phyloP scores from a whole-genome alignment of 2,888 invertebrate genomes.

The Dicycla oo region DNA sequence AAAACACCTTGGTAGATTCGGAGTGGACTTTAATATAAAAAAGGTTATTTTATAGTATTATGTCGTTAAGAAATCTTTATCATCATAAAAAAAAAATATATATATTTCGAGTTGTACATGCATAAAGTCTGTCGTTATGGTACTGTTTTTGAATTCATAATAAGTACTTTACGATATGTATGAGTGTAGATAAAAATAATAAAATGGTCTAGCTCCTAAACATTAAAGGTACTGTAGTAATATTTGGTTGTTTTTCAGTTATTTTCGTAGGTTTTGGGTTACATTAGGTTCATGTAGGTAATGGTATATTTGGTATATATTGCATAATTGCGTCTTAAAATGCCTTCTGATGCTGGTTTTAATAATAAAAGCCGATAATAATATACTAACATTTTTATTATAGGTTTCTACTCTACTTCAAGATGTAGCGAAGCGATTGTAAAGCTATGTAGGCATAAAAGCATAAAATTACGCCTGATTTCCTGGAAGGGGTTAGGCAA shows the following conservation, averaged over 20 bases:
- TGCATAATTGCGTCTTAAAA: not conserved
- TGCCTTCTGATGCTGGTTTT: not conserved
- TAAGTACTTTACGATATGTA: no score
- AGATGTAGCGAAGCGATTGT: conserved; percentile 34
- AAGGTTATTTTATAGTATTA: no score
- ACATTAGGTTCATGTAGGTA: not conserved
- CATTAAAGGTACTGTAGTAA: not conserved
- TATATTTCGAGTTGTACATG: no score
- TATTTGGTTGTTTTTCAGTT: conserved; percentile 10
- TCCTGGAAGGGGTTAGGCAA: not conserved
- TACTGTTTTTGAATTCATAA: no score
- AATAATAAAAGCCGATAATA: not conserved
- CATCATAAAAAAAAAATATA: no score
- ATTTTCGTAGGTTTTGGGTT: not conserved
- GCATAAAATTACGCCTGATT: not conserved
- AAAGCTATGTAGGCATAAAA: not conserved
- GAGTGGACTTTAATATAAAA: no score
- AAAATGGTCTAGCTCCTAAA: no score
- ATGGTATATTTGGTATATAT: not conserved
- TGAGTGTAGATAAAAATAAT: no score
- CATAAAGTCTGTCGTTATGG: no score
- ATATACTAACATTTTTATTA: conserved; percentile 27
- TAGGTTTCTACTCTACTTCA: not conserved
- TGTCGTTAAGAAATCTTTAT: no score
- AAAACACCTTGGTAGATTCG: no score